phyloP scores from a whole-genome alignment of 2,888 invertebrate species.

The Apamea crenata region DNA sequence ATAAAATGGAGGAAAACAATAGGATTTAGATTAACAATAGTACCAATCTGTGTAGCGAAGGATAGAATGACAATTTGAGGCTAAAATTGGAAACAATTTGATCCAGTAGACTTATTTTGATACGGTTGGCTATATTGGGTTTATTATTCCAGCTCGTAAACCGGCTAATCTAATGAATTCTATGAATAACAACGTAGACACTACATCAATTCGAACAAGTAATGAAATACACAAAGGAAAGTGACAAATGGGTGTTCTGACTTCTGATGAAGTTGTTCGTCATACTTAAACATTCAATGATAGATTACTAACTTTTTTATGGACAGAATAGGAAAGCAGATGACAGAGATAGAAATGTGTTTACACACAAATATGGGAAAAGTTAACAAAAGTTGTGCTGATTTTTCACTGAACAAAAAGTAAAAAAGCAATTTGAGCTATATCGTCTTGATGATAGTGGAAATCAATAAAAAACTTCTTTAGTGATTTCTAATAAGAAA shows the following conservation, averaged over 20 bases:
- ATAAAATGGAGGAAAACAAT: conserved; percentile 18
- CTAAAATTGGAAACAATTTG: background rate
- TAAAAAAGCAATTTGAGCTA: background rate
- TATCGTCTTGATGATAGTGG: background rate
- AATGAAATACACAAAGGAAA: background rate
- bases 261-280: background rate
- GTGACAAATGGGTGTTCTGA: conserved; percentile 17
- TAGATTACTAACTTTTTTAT: conserved; percentile 34
- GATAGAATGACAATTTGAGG: background rate
- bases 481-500: background rate
- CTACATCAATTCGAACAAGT: background rate
- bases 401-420: background rate
- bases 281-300: conserved; percentile 10
- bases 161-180: no score
- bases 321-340: background rate
- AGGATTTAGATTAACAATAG: background rate
- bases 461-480: no score
- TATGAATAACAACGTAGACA: background rate
- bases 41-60: background rate
- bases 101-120: background rate
- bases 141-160: background rate
- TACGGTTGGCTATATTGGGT: background rate
- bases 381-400: background rate
- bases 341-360: background rate
- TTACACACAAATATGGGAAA: background rate